phyloP scores from a whole-genome alignment of 2,888 invertebrate species.

The Acronicta aceris region DNA sequence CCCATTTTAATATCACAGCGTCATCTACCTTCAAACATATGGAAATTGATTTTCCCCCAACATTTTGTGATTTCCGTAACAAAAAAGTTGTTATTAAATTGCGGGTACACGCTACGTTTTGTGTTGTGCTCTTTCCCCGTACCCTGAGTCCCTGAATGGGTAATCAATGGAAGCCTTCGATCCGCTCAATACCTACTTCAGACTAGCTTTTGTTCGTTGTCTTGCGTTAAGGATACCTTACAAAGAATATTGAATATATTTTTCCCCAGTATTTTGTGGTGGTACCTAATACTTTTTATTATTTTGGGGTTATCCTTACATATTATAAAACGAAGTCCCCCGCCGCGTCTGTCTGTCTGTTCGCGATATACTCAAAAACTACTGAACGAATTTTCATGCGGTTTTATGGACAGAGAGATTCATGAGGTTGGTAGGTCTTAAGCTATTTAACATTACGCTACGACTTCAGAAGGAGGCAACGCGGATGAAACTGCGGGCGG shows the following conservation, averaged over 20 bases:
- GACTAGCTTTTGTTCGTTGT: slow-evolving; percentile 16
- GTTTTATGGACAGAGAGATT: too few relatives aligned
- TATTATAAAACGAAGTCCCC: too few relatives aligned
- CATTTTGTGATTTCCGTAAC: slow-evolving; percentile 3
- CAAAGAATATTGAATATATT: neutral
- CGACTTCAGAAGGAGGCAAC: too few relatives aligned
- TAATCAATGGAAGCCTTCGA: slow-evolving; percentile 47
- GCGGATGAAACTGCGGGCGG: too few relatives aligned
- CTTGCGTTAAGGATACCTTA: neutral
- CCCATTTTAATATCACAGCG: neutral
- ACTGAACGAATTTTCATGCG: too few relatives aligned
- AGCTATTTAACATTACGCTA: too few relatives aligned
- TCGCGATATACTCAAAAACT: too few relatives aligned
- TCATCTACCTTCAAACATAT: neutral
- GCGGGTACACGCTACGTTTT: slow-evolving; percentile 13
- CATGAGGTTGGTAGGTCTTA: too few relatives aligned
- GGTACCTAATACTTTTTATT: too few relatives aligned
- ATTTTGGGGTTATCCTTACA: too few relatives aligned
- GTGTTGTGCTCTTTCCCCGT: slow-evolving; percentile 10
- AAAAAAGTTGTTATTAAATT: slow-evolving; percentile 19
- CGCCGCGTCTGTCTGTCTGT: too few relatives aligned
- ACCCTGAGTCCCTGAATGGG: slow-evolving; percentile 42
- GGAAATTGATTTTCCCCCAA: slow-evolving; percentile 6
- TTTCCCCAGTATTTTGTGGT: neutral
- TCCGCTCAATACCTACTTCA: slow-evolving; percentile 15